These are phyloP conservation scores for Mystacides longicornis DNA, from an alignment of 2,888 invertebrate species.

Conservation along the genomic window DNA sequence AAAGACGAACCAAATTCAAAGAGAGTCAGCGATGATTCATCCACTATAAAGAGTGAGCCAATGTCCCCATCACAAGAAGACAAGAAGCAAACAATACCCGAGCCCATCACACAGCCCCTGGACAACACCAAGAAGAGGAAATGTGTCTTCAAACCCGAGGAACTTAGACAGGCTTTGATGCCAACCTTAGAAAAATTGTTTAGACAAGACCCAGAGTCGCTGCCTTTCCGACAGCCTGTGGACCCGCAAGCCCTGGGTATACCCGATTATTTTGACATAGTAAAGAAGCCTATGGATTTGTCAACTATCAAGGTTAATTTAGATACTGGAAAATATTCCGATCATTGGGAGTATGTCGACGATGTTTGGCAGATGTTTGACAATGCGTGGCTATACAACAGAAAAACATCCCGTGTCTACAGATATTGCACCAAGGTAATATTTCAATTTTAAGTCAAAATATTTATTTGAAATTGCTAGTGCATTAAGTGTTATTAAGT, in stretches of 20 bases:
- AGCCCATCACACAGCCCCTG: slow-evolving; percentile 44
- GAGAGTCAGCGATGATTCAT: too few species aligned
- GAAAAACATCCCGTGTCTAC: slow-evolving; percentile 96
- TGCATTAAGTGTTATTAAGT: too few species aligned
- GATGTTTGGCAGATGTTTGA: slow-evolving; percentile 99
- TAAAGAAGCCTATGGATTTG: slow-evolving; percentile 95
- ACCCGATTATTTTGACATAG: slow-evolving; percentile 95
- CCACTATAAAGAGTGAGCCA: slow-evolving; percentile 53
- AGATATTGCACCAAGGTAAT: slow-evolving; percentile 94
- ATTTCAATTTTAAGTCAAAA: not conserved
- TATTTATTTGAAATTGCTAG: too few species aligned
- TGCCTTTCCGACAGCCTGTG: slow-evolving; percentile 95
- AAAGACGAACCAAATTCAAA: slow-evolving; percentile 33
- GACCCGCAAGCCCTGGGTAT: slow-evolving; percentile 87
- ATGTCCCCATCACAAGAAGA: slow-evolving; percentile 48
- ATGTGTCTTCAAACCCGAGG: slow-evolving; percentile 88
- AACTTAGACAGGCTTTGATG: slow-evolving; percentile 82
- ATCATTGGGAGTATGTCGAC: slow-evolving; percentile 99
- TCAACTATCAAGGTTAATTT: slow-evolving; percentile 90
- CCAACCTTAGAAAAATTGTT: slow-evolving; percentile 92
- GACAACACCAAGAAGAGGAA: slow-evolving; percentile 61
- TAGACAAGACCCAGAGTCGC: slow-evolving; percentile 89
- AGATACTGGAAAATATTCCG: slow-evolving; percentile 87
- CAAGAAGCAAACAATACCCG: slow-evolving; percentile 54
- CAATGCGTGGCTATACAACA: slow-evolving; percentile 99